Evolutionary conservation across 1,140 invertebrate species (phyloP), one percentile per base, ranked within the genome.

Genomic region (Brachystomella parvula): DNA sequence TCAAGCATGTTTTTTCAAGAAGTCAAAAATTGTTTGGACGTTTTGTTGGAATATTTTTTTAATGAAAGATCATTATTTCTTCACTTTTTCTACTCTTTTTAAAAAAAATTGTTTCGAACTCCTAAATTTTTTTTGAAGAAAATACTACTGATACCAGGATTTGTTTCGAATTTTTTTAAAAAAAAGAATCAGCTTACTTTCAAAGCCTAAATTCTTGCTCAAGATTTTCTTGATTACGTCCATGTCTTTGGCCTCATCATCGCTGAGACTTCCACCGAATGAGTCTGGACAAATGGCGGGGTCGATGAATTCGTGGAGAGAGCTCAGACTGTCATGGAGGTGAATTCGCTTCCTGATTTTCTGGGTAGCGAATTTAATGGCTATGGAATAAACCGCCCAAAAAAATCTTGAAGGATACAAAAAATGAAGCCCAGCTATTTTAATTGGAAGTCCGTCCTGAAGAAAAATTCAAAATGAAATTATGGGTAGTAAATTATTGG

Each of bases 401-500:
- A 30, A 60, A 24, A 60, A 21, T 15, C 15, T 12, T 29, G 58
- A 29, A 60, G 28, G 15, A 33, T 60, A 39, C 3, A 62, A 3
- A 12, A 62, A 24, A 26, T 62, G 60, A 9, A 62, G 15, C 44
- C 28, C 60, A 17, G 26, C 9, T 12, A 62, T 47, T 62, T 62
- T 62, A 21, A 39, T 19, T 9, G 60, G 60, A 6, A 62, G 26
- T 44, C 60, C 60, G 3, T 39, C 33, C 39, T 60, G 30, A 9
- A 57, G 9, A 12, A 12, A 44, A n/a, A 9, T n/a, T n/a, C n/a
- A n/a, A n/a, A n/a, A n/a, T n/a, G n/a, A 44, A n/a, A n/a, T n/a
- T n/a, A n/a, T n/a, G n/a, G n/a, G n/a, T n/a, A n/a, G n/a, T n/a
- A n/a, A n/a, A n/a, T n/a, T n/a, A n/a, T n/a, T n/a, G n/a, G n/a